phyloP scores from a whole-genome alignment of 2,888 invertebrate genomes.

The Napeogenes sylphis region DNA sequence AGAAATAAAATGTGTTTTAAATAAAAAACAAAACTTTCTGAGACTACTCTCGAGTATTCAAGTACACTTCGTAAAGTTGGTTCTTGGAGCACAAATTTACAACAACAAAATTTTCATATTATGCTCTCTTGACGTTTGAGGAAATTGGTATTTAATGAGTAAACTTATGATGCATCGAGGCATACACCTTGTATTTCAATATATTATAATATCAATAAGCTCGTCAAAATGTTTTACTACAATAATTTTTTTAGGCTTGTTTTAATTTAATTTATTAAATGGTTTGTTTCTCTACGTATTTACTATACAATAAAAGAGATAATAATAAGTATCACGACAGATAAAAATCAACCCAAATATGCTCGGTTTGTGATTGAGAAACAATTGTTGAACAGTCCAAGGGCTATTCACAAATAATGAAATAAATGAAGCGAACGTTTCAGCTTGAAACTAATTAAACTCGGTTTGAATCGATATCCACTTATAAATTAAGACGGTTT shows the following conservation, averaged over 20 bases:
- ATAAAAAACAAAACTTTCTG: conserved; percentile 34
- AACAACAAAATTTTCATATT: conserved; percentile 49
- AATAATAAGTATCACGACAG: too few relatives aligned
- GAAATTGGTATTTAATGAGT: conserved; percentile 56
- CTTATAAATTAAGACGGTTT: conserved; percentile 70
- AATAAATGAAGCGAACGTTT: conserved; percentile 62
- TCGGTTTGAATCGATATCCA: conserved; percentile 64
- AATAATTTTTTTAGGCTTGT: not conserved
- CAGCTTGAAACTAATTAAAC: conserved; percentile 72
- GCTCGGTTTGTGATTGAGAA: conserved; percentile 26
- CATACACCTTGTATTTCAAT: conserved; percentile 36
- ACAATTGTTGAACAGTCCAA: conserved; percentile 26
- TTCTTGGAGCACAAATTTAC: conserved; percentile 37
- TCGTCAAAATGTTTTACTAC: not conserved
- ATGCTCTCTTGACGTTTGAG: conserved; percentile 47
- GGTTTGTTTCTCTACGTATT: not conserved
- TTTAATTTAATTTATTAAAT: not conserved
- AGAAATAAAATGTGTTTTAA: conserved; percentile 40
- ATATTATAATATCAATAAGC: conserved; percentile 25
- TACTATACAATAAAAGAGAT: too few relatives aligned
- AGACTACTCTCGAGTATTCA: conserved; percentile 42
- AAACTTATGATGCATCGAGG: conserved; percentile 51
- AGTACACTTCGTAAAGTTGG: conserved; percentile 46
- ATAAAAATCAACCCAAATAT: conserved; percentile 19
- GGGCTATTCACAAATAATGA: conserved; percentile 46